These are phyloP conservation scores for Melinopterus prodromus DNA, from an alignment of 2,888 invertebrate genomes.

Conservation along the genomic window DNA sequence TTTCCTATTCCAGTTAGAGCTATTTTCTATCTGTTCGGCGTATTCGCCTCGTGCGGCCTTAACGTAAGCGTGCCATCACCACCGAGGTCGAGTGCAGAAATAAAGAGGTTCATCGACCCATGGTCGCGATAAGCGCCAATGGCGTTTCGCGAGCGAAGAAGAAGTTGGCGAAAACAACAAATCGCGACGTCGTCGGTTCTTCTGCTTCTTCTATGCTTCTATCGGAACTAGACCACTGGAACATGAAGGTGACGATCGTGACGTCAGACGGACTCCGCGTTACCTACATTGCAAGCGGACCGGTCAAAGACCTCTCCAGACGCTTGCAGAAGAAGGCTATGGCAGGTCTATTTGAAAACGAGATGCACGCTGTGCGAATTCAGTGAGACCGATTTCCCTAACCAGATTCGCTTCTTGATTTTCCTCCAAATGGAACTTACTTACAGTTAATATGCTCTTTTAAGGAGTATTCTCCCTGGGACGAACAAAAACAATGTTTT, in stretches of 20 bases:
- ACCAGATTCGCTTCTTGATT: background rate
- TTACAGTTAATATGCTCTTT: no score
- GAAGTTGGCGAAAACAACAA: constrained; percentile 9
- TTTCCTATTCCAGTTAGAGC: background rate
- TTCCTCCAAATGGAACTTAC: background rate
- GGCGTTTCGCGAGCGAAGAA: constrained; percentile 11
- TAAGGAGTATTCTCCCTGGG: no score
- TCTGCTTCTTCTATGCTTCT: constrained; percentile 18
- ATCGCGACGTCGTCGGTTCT: constrained; percentile 12
- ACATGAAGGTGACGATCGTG: constrained; percentile 60
- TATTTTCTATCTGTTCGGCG: background rate
- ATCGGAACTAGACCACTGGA: constrained; percentile 58
- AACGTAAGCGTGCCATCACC: background rate
- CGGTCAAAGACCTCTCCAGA: constrained; percentile 52
- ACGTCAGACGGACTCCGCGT: constrained; percentile 55
- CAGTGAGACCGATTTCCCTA: background rate
- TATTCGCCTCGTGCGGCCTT: background rate
- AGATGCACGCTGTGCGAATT: background rate
- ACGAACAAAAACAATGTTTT: no score
- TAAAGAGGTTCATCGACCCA: background rate
- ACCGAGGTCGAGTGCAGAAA: background rate
- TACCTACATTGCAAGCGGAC: constrained; percentile 56
- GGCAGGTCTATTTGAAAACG: background rate
- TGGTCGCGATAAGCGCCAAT: constrained; percentile 16
- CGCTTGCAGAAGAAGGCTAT: background rate